phyloP scores from a whole-genome alignment of 1,140 invertebrate genomes.

The Sipha flava region DNA sequence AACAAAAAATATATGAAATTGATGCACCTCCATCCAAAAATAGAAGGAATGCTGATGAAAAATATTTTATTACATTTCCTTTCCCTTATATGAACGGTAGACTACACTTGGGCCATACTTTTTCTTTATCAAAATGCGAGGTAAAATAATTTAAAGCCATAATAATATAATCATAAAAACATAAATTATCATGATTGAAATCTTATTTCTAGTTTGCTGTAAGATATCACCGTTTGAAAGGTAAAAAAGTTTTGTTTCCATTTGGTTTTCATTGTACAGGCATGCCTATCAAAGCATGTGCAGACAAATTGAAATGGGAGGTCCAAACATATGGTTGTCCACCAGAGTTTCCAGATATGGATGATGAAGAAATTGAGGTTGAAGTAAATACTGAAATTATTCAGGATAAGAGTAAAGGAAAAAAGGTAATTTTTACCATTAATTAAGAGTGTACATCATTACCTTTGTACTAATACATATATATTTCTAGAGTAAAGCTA shows the following conservation, averaged over 20 bases:
- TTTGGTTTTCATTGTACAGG: slow-evolving; percentile 99
- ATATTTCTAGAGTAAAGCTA: slow-evolving; percentile 75
- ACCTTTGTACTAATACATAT: slow-evolving; percentile 10
- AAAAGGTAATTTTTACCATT: slow-evolving; percentile 59
- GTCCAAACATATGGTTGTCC: slow-evolving; percentile 87
- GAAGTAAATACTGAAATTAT: slow-evolving; percentile 52
- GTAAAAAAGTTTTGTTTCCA: slow-evolving; percentile 88
- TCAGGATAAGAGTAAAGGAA: slow-evolving; percentile 94
- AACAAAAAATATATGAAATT: slow-evolving; percentile 66
- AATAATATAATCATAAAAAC: slow-evolving; percentile 35
- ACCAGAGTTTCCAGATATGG: slow-evolving; percentile 73
- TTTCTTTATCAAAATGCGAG: slow-evolving; percentile 94
- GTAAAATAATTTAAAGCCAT: slow-evolving; percentile 42
- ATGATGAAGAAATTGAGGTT: slow-evolving; percentile 42
- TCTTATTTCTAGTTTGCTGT: slow-evolving; percentile 69
- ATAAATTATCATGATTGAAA: neutral
- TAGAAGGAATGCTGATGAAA: slow-evolving; percentile 57
- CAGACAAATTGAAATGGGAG: slow-evolving; percentile 93
- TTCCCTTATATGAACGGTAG: slow-evolving; percentile 99
- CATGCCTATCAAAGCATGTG: slow-evolving; percentile 94
- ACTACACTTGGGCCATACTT: slow-evolving; percentile 95
- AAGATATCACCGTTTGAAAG: slow-evolving; percentile 81
- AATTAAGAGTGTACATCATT: neutral
- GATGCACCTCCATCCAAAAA: slow-evolving; percentile 56
- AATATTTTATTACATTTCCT: slow-evolving; percentile 92